phyloP scores from a whole-genome alignment of 1,140 invertebrate species.

The Drosophila mayri region DNA sequence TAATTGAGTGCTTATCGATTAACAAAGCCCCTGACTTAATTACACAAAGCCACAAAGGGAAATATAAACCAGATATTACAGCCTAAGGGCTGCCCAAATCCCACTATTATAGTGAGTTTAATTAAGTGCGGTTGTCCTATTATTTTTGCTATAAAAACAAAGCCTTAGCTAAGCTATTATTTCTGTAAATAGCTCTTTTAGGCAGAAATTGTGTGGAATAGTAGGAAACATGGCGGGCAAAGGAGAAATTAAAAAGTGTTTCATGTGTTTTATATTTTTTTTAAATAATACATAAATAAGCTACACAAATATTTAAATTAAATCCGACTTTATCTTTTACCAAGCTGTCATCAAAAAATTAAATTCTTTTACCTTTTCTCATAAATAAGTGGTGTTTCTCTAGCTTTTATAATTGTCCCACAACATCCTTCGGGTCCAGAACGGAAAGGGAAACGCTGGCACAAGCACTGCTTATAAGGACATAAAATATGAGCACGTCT shows the following conservation, averaged over 20 bases:
- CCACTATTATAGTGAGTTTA: constrained; percentile 24
- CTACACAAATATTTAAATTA: background rate
- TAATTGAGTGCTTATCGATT: constrained; percentile 78
- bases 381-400: background rate
- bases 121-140: constrained; percentile 21
- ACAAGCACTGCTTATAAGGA: constrained; percentile 31
- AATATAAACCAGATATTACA: constrained; percentile 40
- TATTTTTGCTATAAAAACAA: constrained; percentile 3
- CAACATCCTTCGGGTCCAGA: background rate
- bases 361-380: background rate
- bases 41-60: constrained; percentile 30
- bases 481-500: constrained; percentile 68
- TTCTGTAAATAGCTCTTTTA: background rate
- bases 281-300: background rate
- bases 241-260: background rate
- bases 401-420: constrained; percentile 23
- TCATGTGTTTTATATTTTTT: background rate
- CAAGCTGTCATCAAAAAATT: background rate
- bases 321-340: background rate
- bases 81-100: background rate
- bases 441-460: constrained; percentile 1
- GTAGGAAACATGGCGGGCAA: no score
- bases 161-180: constrained; percentile 1
- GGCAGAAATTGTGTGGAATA: background rate
- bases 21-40: constrained; percentile 55